A percentile compares a stretch with the other conserved stretches of the same genome.
phyloP scores from a whole-genome alignment of 2,888 invertebrate genomes.

The Conchocele bisecta region DNA sequence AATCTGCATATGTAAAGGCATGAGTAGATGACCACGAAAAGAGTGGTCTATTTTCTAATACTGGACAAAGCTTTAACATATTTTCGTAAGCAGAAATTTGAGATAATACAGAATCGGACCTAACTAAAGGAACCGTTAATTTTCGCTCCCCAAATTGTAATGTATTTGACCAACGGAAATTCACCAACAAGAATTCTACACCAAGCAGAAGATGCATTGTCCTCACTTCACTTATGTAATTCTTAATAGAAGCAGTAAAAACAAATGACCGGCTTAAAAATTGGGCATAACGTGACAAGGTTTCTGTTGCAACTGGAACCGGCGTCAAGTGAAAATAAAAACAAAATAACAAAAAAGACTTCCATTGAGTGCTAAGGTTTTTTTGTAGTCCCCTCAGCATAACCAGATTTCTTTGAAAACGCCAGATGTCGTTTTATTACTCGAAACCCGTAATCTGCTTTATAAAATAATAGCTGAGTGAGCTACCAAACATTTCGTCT shows the following conservation, averaged over 20 bases:
- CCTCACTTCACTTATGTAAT: slow-evolving; percentile 19
- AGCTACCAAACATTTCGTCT: background rate
- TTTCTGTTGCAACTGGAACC: background rate
- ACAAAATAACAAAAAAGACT: slow-evolving; percentile 20
- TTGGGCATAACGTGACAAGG: slow-evolving; percentile 2
- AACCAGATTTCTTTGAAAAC: slow-evolving; percentile 4
- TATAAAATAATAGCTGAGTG: background rate
- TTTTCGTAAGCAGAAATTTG: slow-evolving; percentile 15
- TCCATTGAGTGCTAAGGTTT: slow-evolving; percentile 4
- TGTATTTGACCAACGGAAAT: slow-evolving; percentile 32
- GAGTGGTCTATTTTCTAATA: background rate
- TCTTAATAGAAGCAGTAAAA: slow-evolving; percentile 1
- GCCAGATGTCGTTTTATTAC: background rate
- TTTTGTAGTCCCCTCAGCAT: slow-evolving; percentile 10
- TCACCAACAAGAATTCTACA: background rate
- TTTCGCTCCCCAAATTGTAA: slow-evolving; percentile 28
- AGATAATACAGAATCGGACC: slow-evolving; percentile 10
- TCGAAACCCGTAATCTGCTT: background rate
- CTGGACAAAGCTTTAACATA: background rate
- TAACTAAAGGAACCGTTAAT: slow-evolving; percentile 17
- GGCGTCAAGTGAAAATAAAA: slow-evolving; percentile 5
- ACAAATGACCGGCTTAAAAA: background rate
- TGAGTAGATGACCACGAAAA: no score
- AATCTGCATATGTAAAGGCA: background rate
- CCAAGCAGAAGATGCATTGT: background rate